phyloP scores from a whole-genome alignment of 2,888 invertebrate genomes.

The Megamerina dolium region DNA sequence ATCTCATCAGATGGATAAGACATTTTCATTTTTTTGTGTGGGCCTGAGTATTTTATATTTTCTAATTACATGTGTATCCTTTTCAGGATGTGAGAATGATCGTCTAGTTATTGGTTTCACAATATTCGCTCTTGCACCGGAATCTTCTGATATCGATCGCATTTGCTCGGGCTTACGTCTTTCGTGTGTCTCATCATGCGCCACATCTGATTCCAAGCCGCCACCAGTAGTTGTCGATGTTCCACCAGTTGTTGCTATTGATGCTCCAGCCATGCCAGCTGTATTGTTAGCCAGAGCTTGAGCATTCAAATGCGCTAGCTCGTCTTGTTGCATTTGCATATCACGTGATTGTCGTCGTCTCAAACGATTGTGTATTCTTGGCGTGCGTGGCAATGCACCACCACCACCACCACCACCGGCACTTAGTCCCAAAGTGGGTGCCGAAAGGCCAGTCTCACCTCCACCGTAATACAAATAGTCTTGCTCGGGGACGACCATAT shows the following conservation, averaged over 20 bases:
- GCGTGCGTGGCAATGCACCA: constrained; percentile 36
- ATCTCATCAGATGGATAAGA: too few species aligned
- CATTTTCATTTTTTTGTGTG: too few species aligned
- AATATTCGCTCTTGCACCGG: constrained; percentile 35
- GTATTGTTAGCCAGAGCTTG: constrained; percentile 7
- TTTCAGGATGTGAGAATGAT: constrained; percentile 48
- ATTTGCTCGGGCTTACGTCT: constrained; percentile 45
- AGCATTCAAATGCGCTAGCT: constrained; percentile 22
- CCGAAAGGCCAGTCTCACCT: constrained; percentile 24
- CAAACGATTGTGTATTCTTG: constrained; percentile 38
- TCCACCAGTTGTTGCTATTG: constrained; percentile 9
- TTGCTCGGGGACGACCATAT: constrained; percentile 26
- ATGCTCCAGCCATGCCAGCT: constrained; percentile 14
- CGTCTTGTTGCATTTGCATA: constrained; percentile 36
- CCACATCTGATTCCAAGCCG: background rate
- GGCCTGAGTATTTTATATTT: too few species aligned
- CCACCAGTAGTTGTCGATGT: background rate
- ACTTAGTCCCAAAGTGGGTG: constrained; percentile 5
- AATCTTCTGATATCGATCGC: constrained; percentile 47
- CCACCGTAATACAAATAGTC: constrained; percentile 24
- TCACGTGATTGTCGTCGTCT: constrained; percentile 38
- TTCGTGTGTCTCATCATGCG: constrained; percentile 18
- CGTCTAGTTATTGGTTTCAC: constrained; percentile 45
- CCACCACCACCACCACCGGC: constrained; percentile 20
- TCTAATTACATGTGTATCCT: constrained; percentile 37